Base-by-base conservation (phyloP, 1,140 invertebrate species). In the Neodiprion lecontei region DNA sequence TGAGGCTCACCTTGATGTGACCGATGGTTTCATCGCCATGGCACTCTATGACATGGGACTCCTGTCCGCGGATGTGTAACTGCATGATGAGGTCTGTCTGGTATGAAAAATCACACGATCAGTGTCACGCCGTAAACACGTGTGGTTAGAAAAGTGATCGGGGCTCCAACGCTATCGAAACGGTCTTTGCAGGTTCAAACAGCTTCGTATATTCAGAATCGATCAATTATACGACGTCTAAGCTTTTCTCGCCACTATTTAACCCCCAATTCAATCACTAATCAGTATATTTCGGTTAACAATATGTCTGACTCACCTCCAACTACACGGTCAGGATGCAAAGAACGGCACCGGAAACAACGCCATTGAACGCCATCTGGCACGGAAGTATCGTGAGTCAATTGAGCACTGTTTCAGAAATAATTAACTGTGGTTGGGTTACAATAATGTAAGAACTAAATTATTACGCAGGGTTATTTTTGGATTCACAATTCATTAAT, bases 41-140 rank as follows among this genome's bases (percentile, higher is more conserved):
- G 70, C 92, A 91, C 23, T 94, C 90, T 72, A 94, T 78, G 66
- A 91, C 84, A 78, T 92, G 90, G 5, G 90, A 91, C 61, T 87
- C 81, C 73, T 90, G 89, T 74, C 91, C 92, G 73, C 92, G 89
- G 77, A 95, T 89, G 73, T 90, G 89, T 71, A 94, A 84, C 88
- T 93, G 91, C 93, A 94, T 94, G 75, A 85, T 91, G 84, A 23
- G 47, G 40, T 40, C 75, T 74, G 67, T 72, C 74, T 77, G 69
- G 40, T 68, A 61, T 71, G 73, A 61, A 72, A 40, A 75, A 21
- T 21, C 17, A 21, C 17, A 11, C 48, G 50, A 1, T 53, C 50
- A 10, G 65, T 78, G 40, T 61, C 75, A 69, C 28, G 67, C 67
- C 67, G 28, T 21, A 40, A 68, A 21, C 67, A 68, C 67, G 67